A percentile compares a stretch with the other conserved stretches of the same genome.
These are phyloP conservation scores for Zosterops lateralis DNA, from an alignment of 2,113 vertebrate genomes.

Conservation along the genomic window DNA sequence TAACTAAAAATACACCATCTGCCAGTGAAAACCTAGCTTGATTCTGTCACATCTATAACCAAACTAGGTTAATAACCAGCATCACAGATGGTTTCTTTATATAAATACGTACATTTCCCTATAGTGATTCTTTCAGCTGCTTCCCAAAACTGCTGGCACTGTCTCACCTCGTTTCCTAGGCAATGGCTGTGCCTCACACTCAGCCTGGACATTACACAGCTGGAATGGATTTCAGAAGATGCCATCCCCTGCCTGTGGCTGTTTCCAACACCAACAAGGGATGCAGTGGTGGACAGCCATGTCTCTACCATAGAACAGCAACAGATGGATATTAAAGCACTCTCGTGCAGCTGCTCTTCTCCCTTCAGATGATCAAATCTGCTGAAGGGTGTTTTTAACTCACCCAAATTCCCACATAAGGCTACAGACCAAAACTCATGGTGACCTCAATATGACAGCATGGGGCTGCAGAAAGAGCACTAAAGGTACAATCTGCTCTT, in stretches of 20 bases:
- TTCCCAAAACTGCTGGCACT: conserved; percentile 3
- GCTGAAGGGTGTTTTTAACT: background rate
- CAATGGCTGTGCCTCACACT: background rate
- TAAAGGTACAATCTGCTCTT: background rate
- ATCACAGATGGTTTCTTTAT: conserved; percentile 54
- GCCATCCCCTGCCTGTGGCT: background rate
- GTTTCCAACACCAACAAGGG: background rate
- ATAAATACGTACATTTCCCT: conserved; percentile 13
- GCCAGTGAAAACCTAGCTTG: conserved; percentile 11
- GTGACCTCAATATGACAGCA: accelerated
- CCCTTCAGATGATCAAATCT: background rate
- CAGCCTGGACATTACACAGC: background rate
- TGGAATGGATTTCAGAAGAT: background rate
- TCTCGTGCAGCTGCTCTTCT: background rate
- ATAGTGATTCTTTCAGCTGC: background rate
- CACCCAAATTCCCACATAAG: background rate
- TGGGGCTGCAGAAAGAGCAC: background rate
- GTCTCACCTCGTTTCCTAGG: background rate
- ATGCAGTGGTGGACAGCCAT: background rate
- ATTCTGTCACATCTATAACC: background rate
- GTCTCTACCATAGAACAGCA: background rate
- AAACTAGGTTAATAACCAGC: conserved; percentile 36
- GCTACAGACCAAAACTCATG: background rate
- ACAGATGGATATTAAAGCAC: background rate
- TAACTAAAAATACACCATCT: conserved; percentile 37